Evolutionary conservation across 2,113 vertebrate species (phyloP), one percentile per base, ranked within the genome.

Genomic region (Chitala chitala): DNA sequence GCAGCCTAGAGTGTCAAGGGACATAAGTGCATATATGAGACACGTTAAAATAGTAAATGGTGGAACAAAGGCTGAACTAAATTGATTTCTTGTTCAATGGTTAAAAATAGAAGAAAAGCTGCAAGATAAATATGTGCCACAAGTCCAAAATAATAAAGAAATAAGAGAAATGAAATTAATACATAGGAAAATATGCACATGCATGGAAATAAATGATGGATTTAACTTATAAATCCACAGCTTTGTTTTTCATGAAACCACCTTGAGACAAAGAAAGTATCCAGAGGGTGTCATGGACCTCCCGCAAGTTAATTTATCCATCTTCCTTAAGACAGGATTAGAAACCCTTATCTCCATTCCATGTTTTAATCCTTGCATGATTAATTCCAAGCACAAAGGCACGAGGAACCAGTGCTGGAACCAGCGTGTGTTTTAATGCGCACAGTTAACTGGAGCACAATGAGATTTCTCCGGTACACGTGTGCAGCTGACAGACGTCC

Each of bases 261-360:
- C 72, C 72, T 64, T 73, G 44, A 64, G 51, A 72, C 53, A 58
- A 63, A 64, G 72, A 73, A 64, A 53, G 31, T 73, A 64, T 73
- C 72, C 64, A 63, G 42, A 73, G 72, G 72, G 56, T 58, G 64
- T 73, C 72, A 6, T 22, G 36, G 58, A 73, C 46, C 58, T 63
- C 44, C 72, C 29, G 51, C 72, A 38, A 22, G 17, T 63, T 63
- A 64, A 46, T 73, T 42, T 42, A 63, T 73, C 58, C 44, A 64
- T 59, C 58, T 61, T 63, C 42, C 46, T 44, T 33, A 36, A n/a
- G 46, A 73, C 51, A 50, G 72, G 72, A 73, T 73, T 73, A 73
- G 72, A 61, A 64, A 73, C 44, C 24, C 58, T 73, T 73, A 73
- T 73, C 72, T 44, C 56, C 64, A 22, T 29, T 10, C 42, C n/a